Conservation (phyloP, 2,888 invertebrate genomes). For the Leucophora obtusa region DNA sequence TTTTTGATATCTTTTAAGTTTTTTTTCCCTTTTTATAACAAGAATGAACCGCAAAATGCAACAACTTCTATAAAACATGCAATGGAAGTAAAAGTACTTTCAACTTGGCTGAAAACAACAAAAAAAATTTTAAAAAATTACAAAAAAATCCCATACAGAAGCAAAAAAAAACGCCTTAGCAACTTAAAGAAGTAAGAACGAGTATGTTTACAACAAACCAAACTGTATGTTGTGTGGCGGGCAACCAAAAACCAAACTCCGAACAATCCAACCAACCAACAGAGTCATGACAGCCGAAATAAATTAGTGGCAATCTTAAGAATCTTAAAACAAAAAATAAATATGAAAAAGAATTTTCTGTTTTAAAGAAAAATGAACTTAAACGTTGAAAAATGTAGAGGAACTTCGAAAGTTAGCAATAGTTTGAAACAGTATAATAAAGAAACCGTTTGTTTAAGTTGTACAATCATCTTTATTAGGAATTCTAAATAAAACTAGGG, state of each 20-base stretch:
- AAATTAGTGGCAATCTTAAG: slow-evolving; percentile 60
- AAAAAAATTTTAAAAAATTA: background rate
- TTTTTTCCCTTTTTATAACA: slow-evolving; percentile 27
- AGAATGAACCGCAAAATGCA: slow-evolving; percentile 56
- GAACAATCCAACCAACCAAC: slow-evolving; percentile 34
- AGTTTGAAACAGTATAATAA: slow-evolving; percentile 17
- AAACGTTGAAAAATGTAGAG: slow-evolving; percentile 38
- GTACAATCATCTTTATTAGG: slow-evolving; percentile 50
- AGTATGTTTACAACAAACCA: slow-evolving; percentile 20
- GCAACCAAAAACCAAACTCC: slow-evolving; percentile 27
- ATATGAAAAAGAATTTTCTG: background rate
- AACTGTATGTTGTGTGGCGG: slow-evolving; percentile 15
- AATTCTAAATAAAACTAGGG: slow-evolving; percentile 20
- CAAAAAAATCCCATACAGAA: slow-evolving; percentile 20
- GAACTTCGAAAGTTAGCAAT: background rate
- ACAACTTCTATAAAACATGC: slow-evolving; percentile 41
- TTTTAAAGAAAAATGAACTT: slow-evolving; percentile 10
- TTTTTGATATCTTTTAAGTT: slow-evolving; percentile 17
- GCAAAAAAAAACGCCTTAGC: slow-evolving; percentile 51
- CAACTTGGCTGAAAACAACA: slow-evolving; percentile 49
- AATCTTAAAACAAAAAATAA: slow-evolving; percentile 46
- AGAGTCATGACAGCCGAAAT: slow-evolving; percentile 59
- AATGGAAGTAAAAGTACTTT: slow-evolving; percentile 63
- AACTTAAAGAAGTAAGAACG: slow-evolving; percentile 33
- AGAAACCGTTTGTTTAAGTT: slow-evolving; percentile 53